Evolutionary conservation across 2,888 invertebrate species (phyloP).

Genomic region (Eupithecia insigniata): DNA sequence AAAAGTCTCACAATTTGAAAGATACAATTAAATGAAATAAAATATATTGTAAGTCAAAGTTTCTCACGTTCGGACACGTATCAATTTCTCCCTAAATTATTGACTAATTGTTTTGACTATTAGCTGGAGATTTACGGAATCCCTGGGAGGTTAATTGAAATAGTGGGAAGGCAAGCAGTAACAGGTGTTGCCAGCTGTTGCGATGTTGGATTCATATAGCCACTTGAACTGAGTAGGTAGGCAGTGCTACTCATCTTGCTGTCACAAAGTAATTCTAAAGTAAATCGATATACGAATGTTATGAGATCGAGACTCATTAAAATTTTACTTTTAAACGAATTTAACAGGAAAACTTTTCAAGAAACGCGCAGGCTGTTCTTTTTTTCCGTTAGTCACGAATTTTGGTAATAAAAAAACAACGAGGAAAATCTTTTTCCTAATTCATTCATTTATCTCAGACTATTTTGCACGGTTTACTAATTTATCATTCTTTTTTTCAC

Average conservation of each 20-base stretch:
- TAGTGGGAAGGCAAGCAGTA: conserved; percentile 50
- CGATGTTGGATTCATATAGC: conserved; percentile 12
- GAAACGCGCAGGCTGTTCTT: neutral
- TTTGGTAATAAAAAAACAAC: neutral
- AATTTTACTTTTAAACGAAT: neutral
- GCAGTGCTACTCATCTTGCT: neutral
- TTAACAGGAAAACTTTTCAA: neutral
- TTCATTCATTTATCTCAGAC: neutral
- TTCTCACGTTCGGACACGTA: conserved; percentile 42
- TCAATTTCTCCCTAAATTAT: conserved; percentile 44
- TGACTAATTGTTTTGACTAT: conserved; percentile 46
- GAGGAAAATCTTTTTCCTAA: neutral
- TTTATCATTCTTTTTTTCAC: no score
- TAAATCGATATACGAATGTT: neutral
- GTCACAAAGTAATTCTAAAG: neutral
- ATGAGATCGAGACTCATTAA: neutral
- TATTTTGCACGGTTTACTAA: neutral
- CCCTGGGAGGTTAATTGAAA: conserved; percentile 45
- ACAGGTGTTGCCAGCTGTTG: conserved; percentile 35
- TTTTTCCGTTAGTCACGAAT: neutral
- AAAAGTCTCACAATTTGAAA: conserved; percentile 29
- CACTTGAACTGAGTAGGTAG: neutral
- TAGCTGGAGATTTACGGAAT: conserved; percentile 40
- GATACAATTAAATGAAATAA: conserved; percentile 35
- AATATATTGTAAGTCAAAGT: conserved; percentile 29